A percentile compares a stretch with the other conserved stretches of the same genome.
Conservation (phyloP, 2,797 vertebrate genomes). For the Furcifer pardalis region DNA sequence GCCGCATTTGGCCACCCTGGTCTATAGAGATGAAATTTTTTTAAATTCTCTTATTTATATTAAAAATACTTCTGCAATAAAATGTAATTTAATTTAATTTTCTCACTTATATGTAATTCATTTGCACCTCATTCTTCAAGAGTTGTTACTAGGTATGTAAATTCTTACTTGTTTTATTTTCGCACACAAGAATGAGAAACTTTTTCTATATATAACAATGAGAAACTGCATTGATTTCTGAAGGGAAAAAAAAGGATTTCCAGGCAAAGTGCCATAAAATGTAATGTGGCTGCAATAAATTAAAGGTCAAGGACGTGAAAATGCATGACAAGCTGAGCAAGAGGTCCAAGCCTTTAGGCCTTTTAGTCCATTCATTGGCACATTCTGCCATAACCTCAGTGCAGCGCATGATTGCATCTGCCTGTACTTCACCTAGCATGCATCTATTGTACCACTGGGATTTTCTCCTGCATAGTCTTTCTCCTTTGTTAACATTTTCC, state of each 20-base stretch:
- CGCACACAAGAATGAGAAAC: too few relatives aligned
- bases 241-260: constrained; percentile 41
- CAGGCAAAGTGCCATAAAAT: constrained; percentile 47
- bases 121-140: too few relatives aligned
- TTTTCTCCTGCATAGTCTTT: background rate
- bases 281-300: constrained; percentile 45
- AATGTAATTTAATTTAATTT: too few relatives aligned
- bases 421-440: background rate
- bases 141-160: too few relatives aligned
- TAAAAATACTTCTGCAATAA: too few relatives aligned
- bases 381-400: constrained; percentile 8
- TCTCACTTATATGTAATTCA: too few relatives aligned
- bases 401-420: constrained; percentile 15
- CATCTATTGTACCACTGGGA: background rate
- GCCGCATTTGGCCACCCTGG: too few relatives aligned
- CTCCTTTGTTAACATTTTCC: background rate
- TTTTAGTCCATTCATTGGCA: background rate
- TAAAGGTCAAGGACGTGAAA: constrained; percentile 47
- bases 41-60: too few relatives aligned
- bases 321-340: constrained; percentile 10
- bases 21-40: too few relatives aligned
- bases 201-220: too few relatives aligned
- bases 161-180: too few relatives aligned
- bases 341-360: constrained; percentile 29
- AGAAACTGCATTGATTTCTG: constrained; percentile 53